Evolutionary conservation across 2,797 vertebrate genomes (phyloP).

Genomic region (Corythornis leucogaster): DNA sequence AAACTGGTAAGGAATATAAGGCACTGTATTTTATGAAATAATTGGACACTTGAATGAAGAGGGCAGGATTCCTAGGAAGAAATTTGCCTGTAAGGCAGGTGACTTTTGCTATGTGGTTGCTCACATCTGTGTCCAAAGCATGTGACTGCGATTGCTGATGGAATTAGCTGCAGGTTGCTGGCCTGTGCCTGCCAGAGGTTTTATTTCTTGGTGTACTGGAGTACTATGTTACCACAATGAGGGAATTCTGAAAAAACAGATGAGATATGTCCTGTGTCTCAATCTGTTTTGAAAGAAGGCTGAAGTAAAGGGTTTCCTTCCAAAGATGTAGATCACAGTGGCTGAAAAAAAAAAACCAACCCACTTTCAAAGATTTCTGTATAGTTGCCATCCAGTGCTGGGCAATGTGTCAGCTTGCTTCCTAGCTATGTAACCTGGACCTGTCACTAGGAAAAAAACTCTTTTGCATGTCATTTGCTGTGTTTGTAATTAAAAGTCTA

Average conservation of each 20-base stretch:
- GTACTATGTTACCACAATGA: rapidly evolving
- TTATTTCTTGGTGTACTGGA: neutral
- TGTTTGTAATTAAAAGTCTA: neutral
- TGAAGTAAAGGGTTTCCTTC: neutral
- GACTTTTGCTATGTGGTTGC: neutral
- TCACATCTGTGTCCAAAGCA: neutral
- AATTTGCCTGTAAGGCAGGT: neutral
- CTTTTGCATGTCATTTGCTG: neutral
- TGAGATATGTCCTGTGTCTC: neutral
- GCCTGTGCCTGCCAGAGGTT: neutral
- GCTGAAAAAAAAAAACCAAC: neutral
- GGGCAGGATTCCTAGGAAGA: neutral
- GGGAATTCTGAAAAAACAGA: neutral
- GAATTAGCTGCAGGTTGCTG: neutral
- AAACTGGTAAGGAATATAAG: neutral
- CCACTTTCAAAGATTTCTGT: neutral
- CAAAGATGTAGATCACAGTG: neutral
- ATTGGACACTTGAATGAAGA: neutral
- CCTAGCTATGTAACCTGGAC: neutral
- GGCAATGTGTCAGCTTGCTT: neutral
- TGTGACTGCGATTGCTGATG: neutral
- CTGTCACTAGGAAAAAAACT: neutral
- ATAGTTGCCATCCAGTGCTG: neutral
- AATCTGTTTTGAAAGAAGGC: neutral
- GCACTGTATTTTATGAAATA: neutral